phyloP scores from a whole-genome alignment of 1,140 invertebrate genomes.

The Euglossa dilemma region DNA sequence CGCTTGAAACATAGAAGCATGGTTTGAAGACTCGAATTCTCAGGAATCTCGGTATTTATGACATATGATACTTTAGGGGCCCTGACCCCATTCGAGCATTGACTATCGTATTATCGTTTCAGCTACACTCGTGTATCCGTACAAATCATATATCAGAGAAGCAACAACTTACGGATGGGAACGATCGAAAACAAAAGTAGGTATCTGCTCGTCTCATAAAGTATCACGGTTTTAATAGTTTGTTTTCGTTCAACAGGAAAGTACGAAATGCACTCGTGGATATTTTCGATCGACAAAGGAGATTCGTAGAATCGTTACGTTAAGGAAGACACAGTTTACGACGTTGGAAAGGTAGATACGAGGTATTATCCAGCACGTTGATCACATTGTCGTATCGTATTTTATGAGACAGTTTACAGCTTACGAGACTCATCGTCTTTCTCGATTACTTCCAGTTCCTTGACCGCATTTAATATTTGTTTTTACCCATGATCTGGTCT shows the following conservation, averaged over 20 bases:
- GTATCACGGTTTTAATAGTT: constrained; percentile 29
- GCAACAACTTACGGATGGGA: neutral
- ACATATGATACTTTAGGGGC: no score
- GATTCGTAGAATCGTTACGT: constrained; percentile 8
- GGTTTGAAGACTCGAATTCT: no score
- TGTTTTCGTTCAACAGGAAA: constrained; percentile 28
- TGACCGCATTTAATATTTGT: constrained; percentile 61
- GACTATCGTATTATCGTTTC: no score
- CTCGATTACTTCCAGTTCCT: constrained; percentile 58
- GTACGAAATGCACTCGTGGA: constrained; percentile 17
- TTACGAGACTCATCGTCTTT: constrained; percentile 6
- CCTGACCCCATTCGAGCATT: no score
- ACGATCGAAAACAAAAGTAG: constrained; percentile 45
- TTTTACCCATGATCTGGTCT: constrained; percentile 31
- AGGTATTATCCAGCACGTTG: constrained; percentile 57
- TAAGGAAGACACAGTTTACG: neutral
- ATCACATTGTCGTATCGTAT: constrained; percentile 55
- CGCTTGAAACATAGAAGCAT: no score
- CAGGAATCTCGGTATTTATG: no score
- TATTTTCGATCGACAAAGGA: neutral
- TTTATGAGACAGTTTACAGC: constrained; percentile 48
- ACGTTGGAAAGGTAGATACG: neutral
- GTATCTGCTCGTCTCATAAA: constrained; percentile 44
- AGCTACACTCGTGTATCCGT: no score
- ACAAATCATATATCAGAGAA: neutral